A percentile compares a stretch with the other conserved stretches of the same genome.
phyloP scores from a whole-genome alignment of 2,113 vertebrate genomes.

The Crocuta crocuta region DNA sequence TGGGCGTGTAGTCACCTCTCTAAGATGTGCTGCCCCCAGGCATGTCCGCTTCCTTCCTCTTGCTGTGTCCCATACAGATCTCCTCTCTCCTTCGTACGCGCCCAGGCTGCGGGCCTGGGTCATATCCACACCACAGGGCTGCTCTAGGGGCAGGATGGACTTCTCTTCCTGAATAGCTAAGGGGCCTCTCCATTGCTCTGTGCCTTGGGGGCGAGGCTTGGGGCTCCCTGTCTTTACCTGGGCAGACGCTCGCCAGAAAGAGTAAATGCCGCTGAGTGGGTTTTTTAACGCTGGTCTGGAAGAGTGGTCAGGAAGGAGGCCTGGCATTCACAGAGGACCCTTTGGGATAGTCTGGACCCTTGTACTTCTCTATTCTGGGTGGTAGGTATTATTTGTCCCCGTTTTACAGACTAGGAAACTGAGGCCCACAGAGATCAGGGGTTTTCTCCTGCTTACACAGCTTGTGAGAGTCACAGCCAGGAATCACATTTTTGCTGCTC shows the following conservation, averaged over 20 bases:
- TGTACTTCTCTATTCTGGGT: not conserved
- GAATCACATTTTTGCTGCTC: not conserved
- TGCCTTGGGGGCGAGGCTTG: not conserved
- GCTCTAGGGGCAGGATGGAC: not conserved
- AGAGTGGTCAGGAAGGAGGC: not conserved
- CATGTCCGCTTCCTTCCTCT: not conserved
- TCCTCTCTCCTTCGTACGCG: constrained; percentile 16
- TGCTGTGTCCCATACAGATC: not conserved
- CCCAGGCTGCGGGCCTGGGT: not conserved
- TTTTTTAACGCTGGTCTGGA: not conserved
- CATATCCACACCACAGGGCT: constrained; percentile 43
- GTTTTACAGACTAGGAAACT: not conserved
- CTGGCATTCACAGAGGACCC: not conserved
- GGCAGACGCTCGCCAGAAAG: not conserved
- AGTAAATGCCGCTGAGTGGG: not conserved
- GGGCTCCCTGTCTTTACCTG: constrained; percentile 34
- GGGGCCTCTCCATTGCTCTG: constrained; percentile 20
- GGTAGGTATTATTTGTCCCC: not conserved
- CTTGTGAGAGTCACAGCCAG: not conserved
- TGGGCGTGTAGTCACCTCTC: not conserved
- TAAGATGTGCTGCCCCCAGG: not conserved
- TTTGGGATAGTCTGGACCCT: not conserved
- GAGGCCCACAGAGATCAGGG: not conserved
- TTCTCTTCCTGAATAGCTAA: not conserved
- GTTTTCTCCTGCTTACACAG: not conserved